Conservation (phyloP, 2,113 vertebrate species). For the Lycocorax pyrrhopterus region DNA sequence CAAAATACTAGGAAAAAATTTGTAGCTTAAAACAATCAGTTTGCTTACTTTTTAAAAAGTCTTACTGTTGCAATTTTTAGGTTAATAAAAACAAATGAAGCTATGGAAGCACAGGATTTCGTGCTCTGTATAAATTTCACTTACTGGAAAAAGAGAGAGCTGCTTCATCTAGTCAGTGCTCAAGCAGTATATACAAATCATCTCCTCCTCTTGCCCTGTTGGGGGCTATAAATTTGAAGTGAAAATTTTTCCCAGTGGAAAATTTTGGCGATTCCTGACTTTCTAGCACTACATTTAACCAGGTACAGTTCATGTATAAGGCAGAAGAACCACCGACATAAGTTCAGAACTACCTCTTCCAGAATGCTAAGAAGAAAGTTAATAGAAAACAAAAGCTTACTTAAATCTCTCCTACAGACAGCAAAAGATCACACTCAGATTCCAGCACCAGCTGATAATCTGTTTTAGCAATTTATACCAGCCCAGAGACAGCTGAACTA, state of each 20-base stretch:
- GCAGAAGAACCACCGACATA: not conserved
- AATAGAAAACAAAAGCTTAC: slow-evolving; percentile 9
- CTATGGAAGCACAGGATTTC: slow-evolving; percentile 49
- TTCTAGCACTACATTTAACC: not conserved
- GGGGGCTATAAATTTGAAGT: not conserved
- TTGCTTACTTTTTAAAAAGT: slow-evolving; percentile 55
- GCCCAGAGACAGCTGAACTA: slow-evolving; percentile 36
- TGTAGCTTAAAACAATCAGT: slow-evolving; percentile 59
- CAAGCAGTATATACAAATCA: slow-evolving; percentile 13
- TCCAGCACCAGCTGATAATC: slow-evolving; percentile 40
- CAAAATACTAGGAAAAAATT: slow-evolving; percentile 60
- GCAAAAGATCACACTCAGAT: not conserved
- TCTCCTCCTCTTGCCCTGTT: not conserved
- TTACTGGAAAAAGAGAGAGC: slow-evolving; percentile 2
- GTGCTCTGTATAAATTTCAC: not conserved
- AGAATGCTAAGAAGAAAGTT: not conserved
- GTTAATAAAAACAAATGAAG: slow-evolving; percentile 46
- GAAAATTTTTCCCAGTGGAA: not conserved
- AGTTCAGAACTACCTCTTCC: slow-evolving; percentile 16
- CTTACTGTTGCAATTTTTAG: slow-evolving; percentile 18
- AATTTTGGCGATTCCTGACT: slow-evolving; percentile 23
- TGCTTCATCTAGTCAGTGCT: slow-evolving; percentile 34
- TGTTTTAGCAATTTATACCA: slow-evolving; percentile 16
- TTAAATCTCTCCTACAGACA: not conserved
- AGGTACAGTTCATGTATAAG: slow-evolving; percentile 10